Evolutionary conservation across 1,140 invertebrate genomes (phyloP).

Genomic region (Ladona fulva): DNA sequence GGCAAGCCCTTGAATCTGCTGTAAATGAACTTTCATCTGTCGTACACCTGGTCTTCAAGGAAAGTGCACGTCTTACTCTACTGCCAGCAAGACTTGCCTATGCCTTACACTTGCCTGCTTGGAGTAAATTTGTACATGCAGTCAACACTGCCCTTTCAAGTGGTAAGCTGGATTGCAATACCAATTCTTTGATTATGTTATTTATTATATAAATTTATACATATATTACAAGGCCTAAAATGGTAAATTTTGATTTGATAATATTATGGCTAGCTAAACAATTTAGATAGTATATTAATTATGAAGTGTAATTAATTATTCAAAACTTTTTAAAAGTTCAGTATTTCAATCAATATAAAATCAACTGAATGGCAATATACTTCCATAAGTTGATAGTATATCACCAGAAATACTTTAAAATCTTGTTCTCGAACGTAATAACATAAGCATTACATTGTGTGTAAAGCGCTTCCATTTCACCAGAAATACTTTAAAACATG

Average conservation of each 20-base stretch:
- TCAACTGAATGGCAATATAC: too few relatives aligned
- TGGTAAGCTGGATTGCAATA: slow-evolving; percentile 25
- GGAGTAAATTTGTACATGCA: slow-evolving; percentile 59
- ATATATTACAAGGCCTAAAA: background rate
- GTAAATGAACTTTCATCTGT: slow-evolving; percentile 47
- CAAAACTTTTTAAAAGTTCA: too few relatives aligned
- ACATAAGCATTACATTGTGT: too few relatives aligned
- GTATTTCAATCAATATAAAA: too few relatives aligned
- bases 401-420: too few relatives aligned
- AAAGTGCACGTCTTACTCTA: slow-evolving; percentile 55
- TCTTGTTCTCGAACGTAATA: too few relatives aligned
- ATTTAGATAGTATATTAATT: background rate
- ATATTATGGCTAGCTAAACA: background rate
- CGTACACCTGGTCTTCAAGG: slow-evolving; percentile 63
- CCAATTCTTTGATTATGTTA: background rate
- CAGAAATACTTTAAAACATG: too few relatives aligned
- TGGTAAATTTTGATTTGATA: background rate
- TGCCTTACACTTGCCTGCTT: slow-evolving; percentile 51
- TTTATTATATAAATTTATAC: background rate
- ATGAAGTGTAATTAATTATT: too few relatives aligned
- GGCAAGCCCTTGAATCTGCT: slow-evolving; percentile 33
- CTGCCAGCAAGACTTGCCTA: slow-evolving; percentile 56
- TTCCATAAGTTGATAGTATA: too few relatives aligned
- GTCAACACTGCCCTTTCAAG: slow-evolving; percentile 51
- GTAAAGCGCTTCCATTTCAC: too few relatives aligned